Evolutionary conservation across 2,888 invertebrate genomes (phyloP).

Genomic region (Chymomyza caudatula): DNA sequence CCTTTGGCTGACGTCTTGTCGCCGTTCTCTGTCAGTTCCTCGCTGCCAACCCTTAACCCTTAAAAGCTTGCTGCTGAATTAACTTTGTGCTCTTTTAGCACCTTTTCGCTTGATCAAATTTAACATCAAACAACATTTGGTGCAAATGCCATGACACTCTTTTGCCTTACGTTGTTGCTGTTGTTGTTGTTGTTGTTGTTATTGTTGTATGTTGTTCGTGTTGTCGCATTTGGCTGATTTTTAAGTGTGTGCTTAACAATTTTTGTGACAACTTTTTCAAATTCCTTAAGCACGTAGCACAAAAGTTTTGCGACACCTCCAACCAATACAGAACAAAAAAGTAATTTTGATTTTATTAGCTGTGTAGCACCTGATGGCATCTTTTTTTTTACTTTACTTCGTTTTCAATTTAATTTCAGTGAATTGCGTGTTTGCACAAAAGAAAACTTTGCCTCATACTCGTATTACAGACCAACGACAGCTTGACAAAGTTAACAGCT

Average conservation of each 20-base stretch:
- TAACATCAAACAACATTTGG: constrained; percentile 52
- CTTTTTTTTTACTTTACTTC: constrained; percentile 13
- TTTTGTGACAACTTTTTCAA: constrained; percentile 58
- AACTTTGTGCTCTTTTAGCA: constrained; percentile 39
- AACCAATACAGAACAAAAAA: constrained; percentile 33
- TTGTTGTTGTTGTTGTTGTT: constrained; percentile 21
- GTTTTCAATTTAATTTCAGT: constrained; percentile 60
- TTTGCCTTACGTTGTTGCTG: constrained; percentile 14
- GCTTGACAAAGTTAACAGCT: constrained; percentile 43
- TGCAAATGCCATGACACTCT: background rate
- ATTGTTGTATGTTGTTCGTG: constrained; percentile 14
- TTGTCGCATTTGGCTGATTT: constrained; percentile 39
- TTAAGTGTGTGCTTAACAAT: constrained; percentile 59
- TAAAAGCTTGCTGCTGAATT: constrained; percentile 6
- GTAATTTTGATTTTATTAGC: constrained; percentile 73
- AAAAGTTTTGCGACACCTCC: constrained; percentile 26
- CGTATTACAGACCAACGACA: constrained; percentile 21
- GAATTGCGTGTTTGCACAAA: constrained; percentile 45
- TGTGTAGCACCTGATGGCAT: constrained; percentile 65
- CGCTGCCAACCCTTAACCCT: no score
- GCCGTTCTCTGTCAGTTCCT: background rate
- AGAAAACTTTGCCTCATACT: constrained; percentile 39
- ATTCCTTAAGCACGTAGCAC: constrained; percentile 54
- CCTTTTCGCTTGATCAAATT: constrained; percentile 55
- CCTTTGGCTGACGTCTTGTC: background rate